Evolutionary conservation across 2,888 invertebrate genomes (phyloP).

Genomic region (Aricia artaxerxes): DNA sequence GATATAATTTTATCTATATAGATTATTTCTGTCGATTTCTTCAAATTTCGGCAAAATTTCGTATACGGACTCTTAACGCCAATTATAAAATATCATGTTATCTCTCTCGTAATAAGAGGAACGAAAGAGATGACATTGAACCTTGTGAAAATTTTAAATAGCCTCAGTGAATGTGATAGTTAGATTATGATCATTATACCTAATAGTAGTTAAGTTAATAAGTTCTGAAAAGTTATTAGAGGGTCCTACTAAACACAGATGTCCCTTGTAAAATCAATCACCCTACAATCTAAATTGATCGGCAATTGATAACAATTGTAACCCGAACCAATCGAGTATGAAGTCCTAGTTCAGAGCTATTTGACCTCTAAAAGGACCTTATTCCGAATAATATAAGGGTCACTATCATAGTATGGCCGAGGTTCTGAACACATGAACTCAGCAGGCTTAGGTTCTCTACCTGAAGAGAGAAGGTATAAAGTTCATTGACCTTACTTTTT

Average conservation of each 20-base stretch:
- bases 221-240: not conserved
- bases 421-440: not conserved
- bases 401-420: not conserved
- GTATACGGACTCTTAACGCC: too few relatives aligned
- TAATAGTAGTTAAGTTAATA: not conserved
- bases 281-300: conserved; percentile 5
- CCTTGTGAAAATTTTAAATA: too few relatives aligned
- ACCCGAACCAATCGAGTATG: conserved; percentile 3
- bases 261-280: not conserved
- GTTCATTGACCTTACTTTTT: not conserved
- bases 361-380: not conserved
- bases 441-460: not conserved
- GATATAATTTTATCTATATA: too few relatives aligned
- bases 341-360: not conserved
- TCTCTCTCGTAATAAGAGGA: too few relatives aligned
- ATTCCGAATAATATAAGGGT: not conserved
- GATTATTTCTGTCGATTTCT: too few relatives aligned
- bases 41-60: too few relatives aligned
- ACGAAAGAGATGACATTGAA: too few relatives aligned
- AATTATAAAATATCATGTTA: too few relatives aligned
- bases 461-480: not conserved
- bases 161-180: too few relatives aligned
- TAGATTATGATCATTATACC: too few relatives aligned
- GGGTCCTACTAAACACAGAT: not conserved
- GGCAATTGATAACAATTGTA: not conserved